Base-by-base conservation (phyloP, 2,797 vertebrate genomes). In the Acrossocheilus fasciatus region DNA sequence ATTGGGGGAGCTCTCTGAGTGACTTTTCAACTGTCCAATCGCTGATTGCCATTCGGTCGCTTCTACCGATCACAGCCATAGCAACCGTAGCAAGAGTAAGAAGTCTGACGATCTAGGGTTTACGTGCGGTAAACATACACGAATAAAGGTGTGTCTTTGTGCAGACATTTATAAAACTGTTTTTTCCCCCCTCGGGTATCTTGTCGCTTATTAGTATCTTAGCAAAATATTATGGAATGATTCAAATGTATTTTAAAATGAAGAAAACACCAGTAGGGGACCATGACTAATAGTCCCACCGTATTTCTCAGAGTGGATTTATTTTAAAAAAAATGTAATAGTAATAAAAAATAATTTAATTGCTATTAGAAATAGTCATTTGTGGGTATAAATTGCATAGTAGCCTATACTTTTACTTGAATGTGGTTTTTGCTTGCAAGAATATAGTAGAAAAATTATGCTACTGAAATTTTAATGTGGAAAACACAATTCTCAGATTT, bases 81-180 rank as follows among this genome's bases (percentile, higher is more conserved):
- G 75, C 83, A 85, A 85, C 83, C 47, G 36, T 41, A 26, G 34
- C 23, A 43, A 50, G 83, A 77, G 64, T 54, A 30, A 74, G 64
- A 57, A 78, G 64, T 85, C 74, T 79, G 23, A 52, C 50, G 36
- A 68, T 43, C 34, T 7, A 17, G 10, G 83, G n/a, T 26, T 76
- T 70, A n/a, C 50, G 11, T 84, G 34, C 30, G 50, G 36, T 69
- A 54, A 54, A 70, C 47, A 39, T 54, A 54, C 18, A 14, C 15
- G 9, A 64, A 64, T 47, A 9, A 74, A 74, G n/a, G n/a, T 59
- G n/a, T 59, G 66, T 68, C 66, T 68, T 18, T 68, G 54, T 23
- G 6, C 6, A 23, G 43, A 64, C 3, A 15, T 75, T 73, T 82
- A 18, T 47, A 47, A 45, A 26, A 72, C 23, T 2, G 11, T 41